Evolutionary conservation across 2,888 invertebrate species (phyloP), one percentile per base, ranked within the genome.

Genomic region (Nephrotoma appendiculata): DNA sequence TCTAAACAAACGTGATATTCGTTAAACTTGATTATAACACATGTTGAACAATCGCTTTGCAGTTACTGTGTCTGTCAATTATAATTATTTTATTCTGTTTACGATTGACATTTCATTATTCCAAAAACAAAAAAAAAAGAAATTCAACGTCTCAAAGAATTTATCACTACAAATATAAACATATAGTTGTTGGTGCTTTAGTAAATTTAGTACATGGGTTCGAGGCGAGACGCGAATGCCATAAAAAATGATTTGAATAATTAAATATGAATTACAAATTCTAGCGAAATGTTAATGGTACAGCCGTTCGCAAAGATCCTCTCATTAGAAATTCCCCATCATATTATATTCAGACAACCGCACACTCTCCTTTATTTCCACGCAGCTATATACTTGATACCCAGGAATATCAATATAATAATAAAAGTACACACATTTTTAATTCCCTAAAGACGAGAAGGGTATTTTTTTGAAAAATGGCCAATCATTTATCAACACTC

Each of bases 401-500:
- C 71, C 19, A 71, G 71, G 71, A 71, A 71, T 71, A 71, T 71
- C 71, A 71, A 71, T 71, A 71, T 71, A 71, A 71, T 71, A 71
- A 71, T 71, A 71, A 71, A 71, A 71, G 71, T 71, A 71, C 71
- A 71, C 71, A 71, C 71, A 71, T 31, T 71, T 71, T 71, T 71
- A 71, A 71, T 71, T 71, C 71, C 71, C 71, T 9, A 71, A 71
- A 71, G 71, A 71, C 71, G 71, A 71, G 71, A 71, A 85, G 44
- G 85, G 85, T 43, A 44, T 19, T 85, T 85, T 85, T 85, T 85
- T 85, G 85, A 85, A 85, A 86, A 86, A 86, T 86, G 45, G 86
- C 86, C 86, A 86, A 86, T 48, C 86, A 86, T 86, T 86, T 86
- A 45, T 86, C 86, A 86, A 86, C 48, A 84, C 84, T 84, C 84